Conservation (phyloP, 2,113 vertebrate species). For the Hydrolagus affinis region DNA sequence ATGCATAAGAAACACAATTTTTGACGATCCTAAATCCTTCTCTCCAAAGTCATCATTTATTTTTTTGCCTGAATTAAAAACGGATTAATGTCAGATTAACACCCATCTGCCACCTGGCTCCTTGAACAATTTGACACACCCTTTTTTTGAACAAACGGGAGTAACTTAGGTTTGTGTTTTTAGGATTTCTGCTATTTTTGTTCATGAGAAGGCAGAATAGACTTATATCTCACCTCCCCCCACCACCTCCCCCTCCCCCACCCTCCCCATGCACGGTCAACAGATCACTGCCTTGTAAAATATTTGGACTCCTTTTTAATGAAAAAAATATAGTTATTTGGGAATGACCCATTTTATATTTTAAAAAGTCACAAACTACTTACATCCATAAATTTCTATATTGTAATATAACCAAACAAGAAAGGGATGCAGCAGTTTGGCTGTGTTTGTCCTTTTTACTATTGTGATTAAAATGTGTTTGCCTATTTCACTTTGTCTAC, state of each 20-base stretch:
- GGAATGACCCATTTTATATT: neutral
- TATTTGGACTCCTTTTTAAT: neutral
- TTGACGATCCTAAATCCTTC: neutral
- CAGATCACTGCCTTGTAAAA: slow-evolving; percentile 17
- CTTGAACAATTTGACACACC: slow-evolving; percentile 2
- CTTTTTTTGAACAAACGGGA: neutral
- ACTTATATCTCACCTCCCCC: neutral
- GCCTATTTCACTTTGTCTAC: neutral
- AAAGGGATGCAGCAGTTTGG: neutral
- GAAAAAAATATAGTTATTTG: neutral
- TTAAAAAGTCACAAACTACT: slow-evolving; percentile 2
- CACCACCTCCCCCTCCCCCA: too few species aligned
- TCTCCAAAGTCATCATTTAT: neutral
- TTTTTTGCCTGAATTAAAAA: slow-evolving; percentile 24
- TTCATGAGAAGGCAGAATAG: neutral
- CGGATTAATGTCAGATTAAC: neutral
- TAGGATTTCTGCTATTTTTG: neutral
- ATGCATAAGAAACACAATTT: slow-evolving; percentile 52
- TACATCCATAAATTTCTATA: slow-evolving; percentile 9
- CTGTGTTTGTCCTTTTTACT: neutral
- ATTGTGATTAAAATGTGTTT: slow-evolving; percentile 13
- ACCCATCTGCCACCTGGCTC: neutral
- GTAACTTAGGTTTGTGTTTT: neutral
- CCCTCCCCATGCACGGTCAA: too few species aligned
- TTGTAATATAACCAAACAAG: neutral